These are phyloP conservation scores for Dryoscopus gambensis DNA, from an alignment of 2,113 vertebrate genomes.

Conservation along the genomic window DNA sequence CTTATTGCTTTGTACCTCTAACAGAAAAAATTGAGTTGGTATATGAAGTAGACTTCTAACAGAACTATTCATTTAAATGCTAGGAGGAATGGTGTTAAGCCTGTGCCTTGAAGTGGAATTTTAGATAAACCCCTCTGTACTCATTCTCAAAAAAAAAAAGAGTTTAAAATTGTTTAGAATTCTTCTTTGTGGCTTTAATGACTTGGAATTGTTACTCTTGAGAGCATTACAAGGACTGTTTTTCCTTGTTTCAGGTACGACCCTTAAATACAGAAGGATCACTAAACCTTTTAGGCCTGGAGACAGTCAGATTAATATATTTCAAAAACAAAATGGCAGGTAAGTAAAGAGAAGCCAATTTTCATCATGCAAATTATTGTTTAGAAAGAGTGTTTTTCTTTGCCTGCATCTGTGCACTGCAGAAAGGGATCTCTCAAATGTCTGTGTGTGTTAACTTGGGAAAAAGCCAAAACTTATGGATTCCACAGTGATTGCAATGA, in stretches of 20 bases:
- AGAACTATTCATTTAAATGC: background rate
- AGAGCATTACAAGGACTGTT: background rate
- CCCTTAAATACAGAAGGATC: slow-evolving; percentile 94
- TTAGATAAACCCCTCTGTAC: background rate
- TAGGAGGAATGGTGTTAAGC: background rate
- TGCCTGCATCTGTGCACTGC: background rate
- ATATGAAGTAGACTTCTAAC: background rate
- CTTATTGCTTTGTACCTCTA: background rate
- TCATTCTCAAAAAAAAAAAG: background rate
- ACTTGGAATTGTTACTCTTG: background rate
- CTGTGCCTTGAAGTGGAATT: background rate
- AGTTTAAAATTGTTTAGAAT: background rate
- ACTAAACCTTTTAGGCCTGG: slow-evolving; percentile 91
- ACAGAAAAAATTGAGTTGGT: background rate
- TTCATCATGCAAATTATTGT: background rate
- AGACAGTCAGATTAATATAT: slow-evolving; percentile 95
- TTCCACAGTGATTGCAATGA: background rate
- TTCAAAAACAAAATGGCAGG: slow-evolving; percentile 99
- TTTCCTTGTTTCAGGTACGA: slow-evolving; percentile 81
- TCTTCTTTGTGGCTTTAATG: background rate
- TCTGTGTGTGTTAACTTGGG: background rate
- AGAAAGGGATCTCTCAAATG: background rate
- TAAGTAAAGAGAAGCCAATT: slow-evolving; percentile 61
- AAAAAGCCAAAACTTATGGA: background rate
- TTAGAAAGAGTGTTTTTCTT: background rate